Conservation (phyloP, 2,113 vertebrate genomes). For the Nerophis lumbriciformis region DNA sequence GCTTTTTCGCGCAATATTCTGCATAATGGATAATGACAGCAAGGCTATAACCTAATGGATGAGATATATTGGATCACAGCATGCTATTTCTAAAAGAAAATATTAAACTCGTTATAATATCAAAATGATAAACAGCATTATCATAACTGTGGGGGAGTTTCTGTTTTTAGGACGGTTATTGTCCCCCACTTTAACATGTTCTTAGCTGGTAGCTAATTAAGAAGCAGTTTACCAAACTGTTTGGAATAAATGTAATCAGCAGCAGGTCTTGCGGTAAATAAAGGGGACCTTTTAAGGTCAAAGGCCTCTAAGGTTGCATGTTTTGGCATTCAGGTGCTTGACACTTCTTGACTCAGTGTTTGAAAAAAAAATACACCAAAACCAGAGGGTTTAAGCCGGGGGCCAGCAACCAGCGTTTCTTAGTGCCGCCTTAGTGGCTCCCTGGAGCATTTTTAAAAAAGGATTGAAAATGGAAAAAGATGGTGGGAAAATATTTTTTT, state of each 20-base stretch:
- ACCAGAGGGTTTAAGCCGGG: no score
- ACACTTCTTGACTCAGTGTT: no score
- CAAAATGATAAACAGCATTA: neutral
- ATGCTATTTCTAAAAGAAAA: neutral
- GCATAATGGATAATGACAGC: neutral
- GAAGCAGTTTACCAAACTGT: constrained; percentile 27
- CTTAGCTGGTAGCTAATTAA: constrained; percentile 44
- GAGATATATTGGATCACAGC: neutral
- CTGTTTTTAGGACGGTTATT: constrained; percentile 17
- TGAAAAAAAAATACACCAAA: no score
- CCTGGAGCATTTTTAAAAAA: no score
- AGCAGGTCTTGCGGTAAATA: constrained; percentile 8
- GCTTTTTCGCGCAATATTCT: constrained; percentile 24
- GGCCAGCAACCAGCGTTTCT: no score
- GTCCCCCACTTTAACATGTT: constrained; percentile 32
- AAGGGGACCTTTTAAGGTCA: constrained; percentile 14
- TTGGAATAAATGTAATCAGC: constrained; percentile 44
- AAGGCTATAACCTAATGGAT: constrained; percentile 1
- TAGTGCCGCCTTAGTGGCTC: no score
- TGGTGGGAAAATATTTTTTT: no score
- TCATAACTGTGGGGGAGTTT: neutral
- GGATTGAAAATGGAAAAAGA: no score
- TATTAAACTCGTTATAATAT: neutral
- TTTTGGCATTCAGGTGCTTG: no score
- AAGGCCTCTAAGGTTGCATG: neutral